These are phyloP conservation scores for Indicator maculatus DNA, from an alignment of 2,113 vertebrate genomes.

Conservation along the genomic window DNA sequence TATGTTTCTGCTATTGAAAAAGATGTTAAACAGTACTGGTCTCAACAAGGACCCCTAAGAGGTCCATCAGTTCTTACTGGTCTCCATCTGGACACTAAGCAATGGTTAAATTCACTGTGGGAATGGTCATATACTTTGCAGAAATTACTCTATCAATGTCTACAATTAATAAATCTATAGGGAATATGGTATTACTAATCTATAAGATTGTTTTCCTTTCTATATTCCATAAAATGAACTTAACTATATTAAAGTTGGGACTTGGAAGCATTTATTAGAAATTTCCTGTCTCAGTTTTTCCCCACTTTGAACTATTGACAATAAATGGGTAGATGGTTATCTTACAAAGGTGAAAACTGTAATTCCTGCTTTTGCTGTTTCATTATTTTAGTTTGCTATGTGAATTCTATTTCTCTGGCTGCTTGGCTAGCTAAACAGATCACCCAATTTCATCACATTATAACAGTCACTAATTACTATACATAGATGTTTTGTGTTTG, in stretches of 20 bases:
- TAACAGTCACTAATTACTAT: background rate
- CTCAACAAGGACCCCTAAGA: fast-evolving
- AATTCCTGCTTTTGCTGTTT: background rate
- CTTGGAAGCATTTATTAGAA: background rate
- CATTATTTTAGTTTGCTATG: background rate
- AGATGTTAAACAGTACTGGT: background rate
- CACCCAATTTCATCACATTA: background rate
- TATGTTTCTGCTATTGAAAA: fast-evolving
- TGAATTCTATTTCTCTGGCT: background rate
- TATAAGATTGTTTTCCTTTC: background rate
- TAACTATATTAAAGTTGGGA: background rate
- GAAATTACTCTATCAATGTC: background rate
- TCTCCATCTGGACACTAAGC: fast-evolving
- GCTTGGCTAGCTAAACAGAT: background rate
- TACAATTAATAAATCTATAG: background rate
- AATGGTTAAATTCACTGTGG: background rate
- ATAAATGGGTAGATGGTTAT: background rate
- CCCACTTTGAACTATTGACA: background rate
- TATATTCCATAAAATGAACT: background rate
- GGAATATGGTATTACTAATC: background rate
- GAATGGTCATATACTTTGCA: background rate
- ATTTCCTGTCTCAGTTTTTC: background rate
- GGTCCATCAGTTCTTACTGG: background rate
- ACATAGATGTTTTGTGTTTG: background rate
- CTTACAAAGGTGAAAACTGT: background rate